Conservation (phyloP, 2,113 vertebrate species). For the Tachysurus vachellii region DNA sequence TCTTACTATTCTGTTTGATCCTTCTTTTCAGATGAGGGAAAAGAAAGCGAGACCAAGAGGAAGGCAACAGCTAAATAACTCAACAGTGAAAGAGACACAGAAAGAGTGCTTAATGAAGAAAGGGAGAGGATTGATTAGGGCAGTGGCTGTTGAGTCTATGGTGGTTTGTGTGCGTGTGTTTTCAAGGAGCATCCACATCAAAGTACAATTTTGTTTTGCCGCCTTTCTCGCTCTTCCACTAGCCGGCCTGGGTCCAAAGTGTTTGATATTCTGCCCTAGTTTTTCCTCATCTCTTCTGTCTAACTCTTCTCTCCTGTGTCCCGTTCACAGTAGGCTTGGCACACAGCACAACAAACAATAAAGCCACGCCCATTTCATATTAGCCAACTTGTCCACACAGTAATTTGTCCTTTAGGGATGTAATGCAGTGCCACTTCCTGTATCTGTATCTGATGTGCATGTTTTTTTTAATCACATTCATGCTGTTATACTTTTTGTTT, state of each 20-base stretch:
- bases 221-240: constrained; percentile 2
- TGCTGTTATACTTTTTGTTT: background rate
- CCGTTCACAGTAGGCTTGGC: background rate
- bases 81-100: background rate
- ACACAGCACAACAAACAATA: background rate
- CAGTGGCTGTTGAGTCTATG: constrained; percentile 18
- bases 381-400: background rate
- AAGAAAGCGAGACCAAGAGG: background rate
- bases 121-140: background rate
- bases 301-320: background rate
- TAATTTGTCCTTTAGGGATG: background rate
- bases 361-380: constrained; percentile 6
- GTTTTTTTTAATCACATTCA: background rate
- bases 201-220: constrained; percentile 8
- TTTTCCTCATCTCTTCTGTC: constrained; percentile 7
- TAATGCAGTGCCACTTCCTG: background rate
- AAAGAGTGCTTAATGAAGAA: background rate
- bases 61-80: background rate
- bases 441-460: background rate
- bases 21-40: background rate
- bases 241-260: constrained; percentile 22
- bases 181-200: constrained; percentile 32
- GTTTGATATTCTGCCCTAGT: constrained; percentile 26
- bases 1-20: constrained; percentile 10
- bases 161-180: constrained; percentile 20